These are phyloP conservation scores for Xestia xanthographa DNA, from an alignment of 2,888 invertebrate genomes.

Conservation along the genomic window DNA sequence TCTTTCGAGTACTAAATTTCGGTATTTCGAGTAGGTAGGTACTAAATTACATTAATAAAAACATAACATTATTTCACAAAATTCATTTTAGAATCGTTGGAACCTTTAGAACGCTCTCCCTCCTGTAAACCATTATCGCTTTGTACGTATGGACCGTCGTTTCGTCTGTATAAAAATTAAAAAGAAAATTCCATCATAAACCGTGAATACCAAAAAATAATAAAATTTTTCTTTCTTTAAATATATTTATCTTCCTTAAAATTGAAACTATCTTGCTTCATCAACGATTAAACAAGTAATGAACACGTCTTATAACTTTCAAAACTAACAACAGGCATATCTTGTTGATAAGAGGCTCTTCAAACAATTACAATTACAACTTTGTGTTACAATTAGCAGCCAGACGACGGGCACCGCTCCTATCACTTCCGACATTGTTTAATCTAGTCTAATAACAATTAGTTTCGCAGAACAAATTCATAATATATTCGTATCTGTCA, in stretches of 20 bases:
- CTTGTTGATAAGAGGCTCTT: background rate
- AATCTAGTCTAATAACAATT: background rate
- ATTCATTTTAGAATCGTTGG: no score
- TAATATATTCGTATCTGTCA: background rate
- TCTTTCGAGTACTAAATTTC: no score
- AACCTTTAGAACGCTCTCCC: no score
- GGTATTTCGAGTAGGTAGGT: no score
- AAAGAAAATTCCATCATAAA: background rate
- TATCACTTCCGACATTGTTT: constrained; percentile 2
- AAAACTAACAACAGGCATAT: background rate
- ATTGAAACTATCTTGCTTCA: background rate
- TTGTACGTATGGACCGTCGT: no score
- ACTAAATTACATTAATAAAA: no score
- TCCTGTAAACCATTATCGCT: no score
- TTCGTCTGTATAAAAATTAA: background rate
- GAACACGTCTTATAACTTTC: background rate
- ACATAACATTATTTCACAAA: no score
- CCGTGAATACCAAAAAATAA: background rate
- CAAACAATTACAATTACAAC: no score
- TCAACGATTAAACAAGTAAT: constrained; percentile 2
- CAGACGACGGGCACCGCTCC: background rate
- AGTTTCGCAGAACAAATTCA: background rate
- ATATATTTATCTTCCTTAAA: background rate
- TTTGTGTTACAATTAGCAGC: background rate
- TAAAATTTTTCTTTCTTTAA: background rate